Evolutionary conservation across 2,888 invertebrate species (phyloP).

Genomic region (Odontothrips loti): DNA sequence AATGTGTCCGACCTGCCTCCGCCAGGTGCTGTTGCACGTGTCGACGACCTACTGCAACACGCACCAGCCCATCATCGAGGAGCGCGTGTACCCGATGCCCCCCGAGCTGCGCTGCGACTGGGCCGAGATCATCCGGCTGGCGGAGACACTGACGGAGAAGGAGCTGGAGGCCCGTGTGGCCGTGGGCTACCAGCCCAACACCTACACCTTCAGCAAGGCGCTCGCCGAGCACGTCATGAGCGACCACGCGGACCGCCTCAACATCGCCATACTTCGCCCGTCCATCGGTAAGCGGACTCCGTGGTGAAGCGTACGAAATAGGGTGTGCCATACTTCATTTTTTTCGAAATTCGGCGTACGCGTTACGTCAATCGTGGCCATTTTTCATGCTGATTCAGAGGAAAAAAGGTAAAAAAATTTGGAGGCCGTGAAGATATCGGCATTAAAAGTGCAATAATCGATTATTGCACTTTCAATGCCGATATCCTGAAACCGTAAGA

Average conservation of each 20-base stretch:
- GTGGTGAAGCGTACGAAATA: too few species aligned
- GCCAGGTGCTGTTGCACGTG: conserved; percentile 68
- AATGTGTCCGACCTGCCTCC: neutral
- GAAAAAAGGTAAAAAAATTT: too few species aligned
- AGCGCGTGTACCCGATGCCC: conserved; percentile 62
- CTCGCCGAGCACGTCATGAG: conserved; percentile 14
- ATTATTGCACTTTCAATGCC: too few species aligned
- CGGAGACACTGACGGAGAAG: neutral
- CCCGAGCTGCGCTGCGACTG: neutral
- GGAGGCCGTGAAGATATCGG: too few species aligned
- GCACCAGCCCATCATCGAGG: conserved; percentile 66
- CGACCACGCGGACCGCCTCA: conserved; percentile 2
- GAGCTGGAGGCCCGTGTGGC: neutral
- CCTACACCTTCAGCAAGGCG: conserved; percentile 20
- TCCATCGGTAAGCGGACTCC: neutral
- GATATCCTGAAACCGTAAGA: too few species aligned
- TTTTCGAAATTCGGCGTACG: too few species aligned
- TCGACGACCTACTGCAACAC: conserved; percentile 87
- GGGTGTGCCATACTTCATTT: too few species aligned
- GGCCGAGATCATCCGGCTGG: neutral
- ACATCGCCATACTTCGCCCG: neutral
- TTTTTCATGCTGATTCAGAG: too few species aligned
- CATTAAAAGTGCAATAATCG: too few species aligned
- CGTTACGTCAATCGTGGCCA: too few species aligned
- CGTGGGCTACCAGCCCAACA: conserved; percentile 8